Conservation (phyloP, 2,797 vertebrate genomes). For the Pantherophis vulpinus region DNA sequence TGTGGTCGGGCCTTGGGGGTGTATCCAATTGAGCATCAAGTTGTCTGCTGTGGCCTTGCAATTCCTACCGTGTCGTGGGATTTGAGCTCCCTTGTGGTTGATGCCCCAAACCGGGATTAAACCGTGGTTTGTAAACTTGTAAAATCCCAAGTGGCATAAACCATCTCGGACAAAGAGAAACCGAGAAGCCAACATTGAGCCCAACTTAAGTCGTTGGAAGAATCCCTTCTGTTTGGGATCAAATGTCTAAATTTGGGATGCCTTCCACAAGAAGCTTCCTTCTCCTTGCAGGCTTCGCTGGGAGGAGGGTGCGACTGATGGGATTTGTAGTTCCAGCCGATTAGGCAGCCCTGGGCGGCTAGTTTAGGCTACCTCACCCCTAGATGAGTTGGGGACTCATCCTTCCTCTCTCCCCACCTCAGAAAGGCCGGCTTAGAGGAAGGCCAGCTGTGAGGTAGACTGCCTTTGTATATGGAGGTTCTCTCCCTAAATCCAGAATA, state of each 20-base stretch:
- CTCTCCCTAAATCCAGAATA: too few species aligned
- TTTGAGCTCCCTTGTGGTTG: neutral
- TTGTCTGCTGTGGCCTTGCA: neutral
- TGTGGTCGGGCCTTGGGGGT: neutral
- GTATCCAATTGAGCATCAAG: neutral
- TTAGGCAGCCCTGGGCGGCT: neutral
- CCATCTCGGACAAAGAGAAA: neutral
- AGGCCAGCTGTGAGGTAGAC: neutral
- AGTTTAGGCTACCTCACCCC: neutral
- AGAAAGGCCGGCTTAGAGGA: neutral
- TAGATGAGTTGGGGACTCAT: neutral
- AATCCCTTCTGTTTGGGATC: neutral
- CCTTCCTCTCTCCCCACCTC: neutral
- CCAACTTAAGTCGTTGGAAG: neutral
- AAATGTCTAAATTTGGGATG: neutral
- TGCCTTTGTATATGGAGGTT: neutral
- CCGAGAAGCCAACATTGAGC: neutral
- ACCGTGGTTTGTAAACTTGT: neutral
- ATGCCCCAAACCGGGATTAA: neutral
- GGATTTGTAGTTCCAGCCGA: neutral
- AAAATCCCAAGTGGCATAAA: neutral
- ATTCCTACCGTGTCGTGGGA: neutral
- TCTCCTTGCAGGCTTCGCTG: neutral
- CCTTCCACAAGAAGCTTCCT: neutral
- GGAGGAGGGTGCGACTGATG: too few species aligned